Evolutionary conservation across 2,888 invertebrate genomes (phyloP).

Genomic region (Agrypnus murinus): DNA sequence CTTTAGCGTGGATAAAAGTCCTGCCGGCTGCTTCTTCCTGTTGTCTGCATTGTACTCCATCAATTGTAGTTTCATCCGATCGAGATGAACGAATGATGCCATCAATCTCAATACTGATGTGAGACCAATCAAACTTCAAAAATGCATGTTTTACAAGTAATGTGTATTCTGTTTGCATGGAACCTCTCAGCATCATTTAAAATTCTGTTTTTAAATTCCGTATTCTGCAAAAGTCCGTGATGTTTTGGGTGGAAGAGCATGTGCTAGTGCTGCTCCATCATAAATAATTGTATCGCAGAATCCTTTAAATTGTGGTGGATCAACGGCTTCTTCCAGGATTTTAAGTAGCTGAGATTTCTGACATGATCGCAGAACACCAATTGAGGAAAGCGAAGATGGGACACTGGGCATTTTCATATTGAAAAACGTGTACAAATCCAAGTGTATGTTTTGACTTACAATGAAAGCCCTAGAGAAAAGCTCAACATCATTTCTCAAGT

Average conservation of each 20-base stretch:
- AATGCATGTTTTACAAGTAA: constrained; percentile 21
- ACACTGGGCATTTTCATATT: constrained; percentile 19
- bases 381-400: constrained; percentile 26
- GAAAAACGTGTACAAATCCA: constrained; percentile 13
- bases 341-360: too few species aligned
- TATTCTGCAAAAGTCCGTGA: too few species aligned
- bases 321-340: constrained; percentile 23
- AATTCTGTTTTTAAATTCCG: constrained; percentile 4
- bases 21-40: constrained; percentile 10
- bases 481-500: too few species aligned
- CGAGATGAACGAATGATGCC: not conserved
- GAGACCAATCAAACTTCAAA: constrained; percentile 24
- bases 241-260: constrained; percentile 18
- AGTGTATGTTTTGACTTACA: constrained; percentile 16
- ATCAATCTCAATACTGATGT: constrained; percentile 8
- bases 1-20: constrained; percentile 1
- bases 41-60: constrained; percentile 20
- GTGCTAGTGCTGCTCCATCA: constrained; percentile 27
- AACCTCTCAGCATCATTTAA: constrained; percentile 1
- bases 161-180: constrained; percentile 11
- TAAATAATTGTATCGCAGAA: constrained; percentile 24
- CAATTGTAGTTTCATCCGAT: constrained; percentile 17
- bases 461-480: constrained; percentile 6
- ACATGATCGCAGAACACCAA: too few species aligned
- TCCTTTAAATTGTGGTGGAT: constrained; percentile 26